Percentiles rank a stretch among this genome's conserved stretches.
These are phyloP conservation scores for Heliothis subflexa DNA, from an alignment of 1,140 invertebrate genomes.

Conservation along the genomic window DNA sequence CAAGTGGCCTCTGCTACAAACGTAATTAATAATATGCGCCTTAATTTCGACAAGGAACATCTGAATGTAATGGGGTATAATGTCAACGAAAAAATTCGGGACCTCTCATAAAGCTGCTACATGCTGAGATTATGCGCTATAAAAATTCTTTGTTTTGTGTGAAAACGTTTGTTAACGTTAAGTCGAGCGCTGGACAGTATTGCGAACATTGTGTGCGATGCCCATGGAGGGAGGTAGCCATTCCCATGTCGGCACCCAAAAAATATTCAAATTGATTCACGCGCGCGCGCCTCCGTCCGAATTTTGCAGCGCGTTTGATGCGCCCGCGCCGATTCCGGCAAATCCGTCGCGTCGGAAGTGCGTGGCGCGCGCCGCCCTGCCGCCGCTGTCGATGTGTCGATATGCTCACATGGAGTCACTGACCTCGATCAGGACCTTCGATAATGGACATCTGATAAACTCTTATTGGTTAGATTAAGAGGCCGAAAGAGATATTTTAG, in stretches of 20 bases:
- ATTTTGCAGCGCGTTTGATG: conserved; percentile 84
- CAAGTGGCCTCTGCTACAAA: conserved; percentile 52
- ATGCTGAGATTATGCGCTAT: conserved; percentile 75
- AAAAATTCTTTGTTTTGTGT: conserved; percentile 69
- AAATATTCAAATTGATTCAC: conserved; percentile 85
- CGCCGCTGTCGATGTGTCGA: conserved; percentile 75
- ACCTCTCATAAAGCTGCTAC: conserved; percentile 61
- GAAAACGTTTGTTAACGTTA: conserved; percentile 46
- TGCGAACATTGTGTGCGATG: conserved; percentile 52
- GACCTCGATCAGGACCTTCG: conserved; percentile 78
- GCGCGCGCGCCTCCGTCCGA: conserved; percentile 82
- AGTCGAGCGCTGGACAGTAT: conserved; percentile 37
- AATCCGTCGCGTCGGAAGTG: conserved; percentile 85
- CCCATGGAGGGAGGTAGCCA: conserved; percentile 57
- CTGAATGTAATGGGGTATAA: conserved; percentile 63
- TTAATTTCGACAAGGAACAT: conserved; percentile 62
- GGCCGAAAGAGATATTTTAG: conserved; percentile 59
- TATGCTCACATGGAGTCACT: conserved; percentile 76
- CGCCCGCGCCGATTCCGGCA: conserved; percentile 85
- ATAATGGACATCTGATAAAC: conserved; percentile 69
- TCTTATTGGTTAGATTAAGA: conserved; percentile 75
- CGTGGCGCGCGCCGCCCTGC: conserved; percentile 74
- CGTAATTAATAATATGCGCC: conserved; percentile 72
- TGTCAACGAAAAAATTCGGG: conserved; percentile 62
- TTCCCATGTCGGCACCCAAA: conserved; percentile 81